These are phyloP conservation scores for Trichoplusia ni DNA, from an alignment of 1,140 invertebrate species.

Conservation along the genomic window DNA sequence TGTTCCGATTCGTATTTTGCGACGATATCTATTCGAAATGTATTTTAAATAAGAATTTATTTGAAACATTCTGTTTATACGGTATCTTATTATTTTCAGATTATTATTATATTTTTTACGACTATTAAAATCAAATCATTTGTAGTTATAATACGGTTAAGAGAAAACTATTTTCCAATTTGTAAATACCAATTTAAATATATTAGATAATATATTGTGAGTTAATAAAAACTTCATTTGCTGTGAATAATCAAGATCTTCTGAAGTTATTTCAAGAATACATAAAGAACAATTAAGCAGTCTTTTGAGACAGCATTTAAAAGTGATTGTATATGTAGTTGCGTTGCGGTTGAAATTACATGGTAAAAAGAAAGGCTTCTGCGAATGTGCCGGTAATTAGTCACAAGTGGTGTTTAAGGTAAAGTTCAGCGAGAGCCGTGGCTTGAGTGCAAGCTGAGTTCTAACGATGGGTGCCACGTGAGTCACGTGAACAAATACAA, in stretches of 20 bases:
- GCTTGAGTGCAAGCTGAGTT: not conserved
- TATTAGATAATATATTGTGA: no score
- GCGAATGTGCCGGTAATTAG: not conserved
- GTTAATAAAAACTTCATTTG: no score
- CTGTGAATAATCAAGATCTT: no score
- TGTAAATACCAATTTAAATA: no score
- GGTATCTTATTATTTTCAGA: no score
- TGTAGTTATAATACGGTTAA: no score
- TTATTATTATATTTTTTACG: no score
- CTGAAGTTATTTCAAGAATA: not conserved
- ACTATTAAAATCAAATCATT: no score
- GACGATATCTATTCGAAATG: slow-evolving; percentile 6
- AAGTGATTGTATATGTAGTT: no score
- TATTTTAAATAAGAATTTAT: slow-evolving; percentile 15
- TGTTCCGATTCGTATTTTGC: slow-evolving; percentile 49
- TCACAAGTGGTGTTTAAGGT: not conserved
- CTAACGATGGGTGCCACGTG: slow-evolving; percentile 22
- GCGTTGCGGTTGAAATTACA: not conserved
- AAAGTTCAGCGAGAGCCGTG: slow-evolving; percentile 3
- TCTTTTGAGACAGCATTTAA: not conserved
- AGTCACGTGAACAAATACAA: slow-evolving; percentile 40
- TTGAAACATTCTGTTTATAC: not conserved
- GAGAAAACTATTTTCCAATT: no score
- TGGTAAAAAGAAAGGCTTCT: not conserved
- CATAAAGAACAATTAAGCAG: not conserved